Evolutionary conservation across 2,888 invertebrate species (phyloP).

Genomic region (Drosophila hamatofila): DNA sequence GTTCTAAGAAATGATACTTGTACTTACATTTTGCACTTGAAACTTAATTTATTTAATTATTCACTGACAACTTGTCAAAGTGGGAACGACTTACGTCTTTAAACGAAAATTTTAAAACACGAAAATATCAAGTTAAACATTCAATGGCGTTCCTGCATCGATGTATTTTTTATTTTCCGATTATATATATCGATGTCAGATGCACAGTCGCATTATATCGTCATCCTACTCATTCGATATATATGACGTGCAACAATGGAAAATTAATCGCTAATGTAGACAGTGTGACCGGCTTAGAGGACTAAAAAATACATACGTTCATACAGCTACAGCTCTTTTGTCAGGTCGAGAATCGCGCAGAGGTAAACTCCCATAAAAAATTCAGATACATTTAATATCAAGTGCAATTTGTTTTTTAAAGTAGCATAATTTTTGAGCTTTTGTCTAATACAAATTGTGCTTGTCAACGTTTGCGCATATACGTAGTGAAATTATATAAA

Average conservation of each 20-base stretch:
- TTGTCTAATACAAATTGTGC: constrained; percentile 52
- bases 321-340: constrained; percentile 51
- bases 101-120: constrained; percentile 26
- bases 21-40: constrained; percentile 54
- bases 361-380: constrained; percentile 74
- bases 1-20: neutral
- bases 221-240: constrained; percentile 15
- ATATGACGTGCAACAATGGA: neutral
- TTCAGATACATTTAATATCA: constrained; percentile 36
- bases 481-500: constrained; percentile 70
- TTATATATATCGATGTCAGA: constrained; percentile 28
- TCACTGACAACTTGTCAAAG: constrained; percentile 27
- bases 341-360: constrained; percentile 63
- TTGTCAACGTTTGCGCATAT: constrained; percentile 40
- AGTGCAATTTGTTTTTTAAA: constrained; percentile 58
- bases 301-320: constrained; percentile 23
- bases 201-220: neutral
- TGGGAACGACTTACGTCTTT: neutral
- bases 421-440: constrained; percentile 30
- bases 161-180: constrained; percentile 29
- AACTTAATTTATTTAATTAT: neutral
- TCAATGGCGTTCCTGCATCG: constrained; percentile 54
- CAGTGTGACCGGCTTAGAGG: constrained; percentile 26
- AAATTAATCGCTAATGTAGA: neutral
- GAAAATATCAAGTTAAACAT: constrained; percentile 23